Percentiles rank a stretch among this genome's conserved stretches.
These are phyloP conservation scores for Tringa solitaria DNA, from an alignment of 2,113 vertebrate species.

Conservation along the genomic window DNA sequence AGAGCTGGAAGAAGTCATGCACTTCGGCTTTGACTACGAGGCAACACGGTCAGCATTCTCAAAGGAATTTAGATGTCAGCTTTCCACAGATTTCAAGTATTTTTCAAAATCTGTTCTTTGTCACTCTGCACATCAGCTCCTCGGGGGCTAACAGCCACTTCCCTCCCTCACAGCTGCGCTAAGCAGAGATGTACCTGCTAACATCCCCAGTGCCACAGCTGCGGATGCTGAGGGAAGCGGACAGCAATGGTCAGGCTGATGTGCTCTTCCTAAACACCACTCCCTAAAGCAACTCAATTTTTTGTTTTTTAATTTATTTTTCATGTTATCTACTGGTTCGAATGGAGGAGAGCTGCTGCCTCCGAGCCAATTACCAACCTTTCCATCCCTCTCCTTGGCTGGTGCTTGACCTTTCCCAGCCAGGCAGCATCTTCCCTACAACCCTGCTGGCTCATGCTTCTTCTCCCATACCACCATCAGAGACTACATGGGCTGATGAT, in stretches of 20 bases:
- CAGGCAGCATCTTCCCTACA: not conserved
- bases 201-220: not conserved
- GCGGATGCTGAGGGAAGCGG: not conserved
- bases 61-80: not conserved
- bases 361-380: not conserved
- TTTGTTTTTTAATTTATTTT: not conserved
- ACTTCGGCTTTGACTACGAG: not conserved
- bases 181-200: not conserved
- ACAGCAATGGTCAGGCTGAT: not conserved
- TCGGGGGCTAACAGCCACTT: not conserved
- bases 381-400: not conserved
- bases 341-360: not conserved
- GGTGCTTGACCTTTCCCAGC: not conserved
- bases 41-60: not conserved
- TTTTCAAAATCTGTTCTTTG: slow-evolving; percentile 15
- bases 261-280: not conserved
- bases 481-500: not conserved
- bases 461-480: not conserved
- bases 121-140: not conserved
- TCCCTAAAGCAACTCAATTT: accelerated
- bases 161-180: not conserved
- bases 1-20: not conserved
- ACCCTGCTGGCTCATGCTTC: accelerated
- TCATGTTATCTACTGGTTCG: not conserved
- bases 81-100: not conserved